A percentile compares a stretch with the other conserved stretches of the same genome.
These are phyloP conservation scores for Ctenicera cuprea DNA, from an alignment of 2,888 invertebrate genomes.

Conservation along the genomic window DNA sequence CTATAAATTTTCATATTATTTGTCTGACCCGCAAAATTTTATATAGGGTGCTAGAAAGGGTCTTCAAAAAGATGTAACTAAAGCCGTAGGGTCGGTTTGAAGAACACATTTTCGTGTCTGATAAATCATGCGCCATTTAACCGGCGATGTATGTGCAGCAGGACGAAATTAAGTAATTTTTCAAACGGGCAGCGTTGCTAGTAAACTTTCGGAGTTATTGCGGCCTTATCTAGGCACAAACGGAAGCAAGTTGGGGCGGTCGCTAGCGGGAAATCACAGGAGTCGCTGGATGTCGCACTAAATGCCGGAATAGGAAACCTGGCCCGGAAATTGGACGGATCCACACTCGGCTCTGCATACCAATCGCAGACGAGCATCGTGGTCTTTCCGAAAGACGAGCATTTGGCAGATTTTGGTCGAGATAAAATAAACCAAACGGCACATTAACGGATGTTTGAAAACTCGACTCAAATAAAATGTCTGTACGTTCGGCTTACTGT, in stretches of 20 bases:
- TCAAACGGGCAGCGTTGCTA: slow-evolving; percentile 52
- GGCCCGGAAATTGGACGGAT: slow-evolving; percentile 69
- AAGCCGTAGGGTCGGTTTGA: slow-evolving; percentile 19
- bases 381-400: slow-evolving; percentile 28
- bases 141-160: slow-evolving; percentile 32
- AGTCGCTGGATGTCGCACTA: slow-evolving; percentile 65
- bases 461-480: slow-evolving; percentile 2
- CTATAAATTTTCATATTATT: not conserved
- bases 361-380: slow-evolving; percentile 55
- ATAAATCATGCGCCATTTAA: slow-evolving; percentile 46
- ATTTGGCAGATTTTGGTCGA: slow-evolving; percentile 16
- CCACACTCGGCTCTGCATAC: slow-evolving; percentile 64
- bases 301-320: slow-evolving; percentile 69
- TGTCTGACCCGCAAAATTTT: not conserved
- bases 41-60: slow-evolving; percentile 6
- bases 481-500: not conserved
- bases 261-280: slow-evolving; percentile 59
- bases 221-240: slow-evolving; percentile 58
- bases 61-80: slow-evolving; percentile 24
- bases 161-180: slow-evolving; percentile 60
- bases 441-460: slow-evolving; percentile 20
- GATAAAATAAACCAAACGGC: slow-evolving; percentile 2
- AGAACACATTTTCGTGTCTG: slow-evolving; percentile 34
- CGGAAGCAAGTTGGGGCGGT: slow-evolving; percentile 58
- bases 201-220: slow-evolving; percentile 60